Base-by-base conservation (phyloP, 2,888 invertebrate species). In the Phaonia tiefii region DNA sequence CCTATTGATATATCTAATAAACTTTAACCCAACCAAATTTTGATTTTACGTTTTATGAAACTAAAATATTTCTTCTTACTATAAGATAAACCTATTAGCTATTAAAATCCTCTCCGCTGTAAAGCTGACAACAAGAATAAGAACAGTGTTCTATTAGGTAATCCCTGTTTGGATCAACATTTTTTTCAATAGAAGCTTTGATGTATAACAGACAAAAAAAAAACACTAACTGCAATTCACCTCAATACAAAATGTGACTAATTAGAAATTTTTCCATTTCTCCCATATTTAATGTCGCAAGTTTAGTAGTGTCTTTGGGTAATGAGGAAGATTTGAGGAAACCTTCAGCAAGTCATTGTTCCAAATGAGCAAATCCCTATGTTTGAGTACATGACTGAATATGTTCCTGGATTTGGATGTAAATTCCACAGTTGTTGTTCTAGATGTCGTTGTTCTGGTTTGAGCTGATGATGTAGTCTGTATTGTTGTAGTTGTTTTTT, bases 181-280 rank as follows among this genome's bases (percentile, higher is more conserved):
- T n/a, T 63, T 37, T 39, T 37, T 39, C 63, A 39, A 63, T 63
- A 63, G 63, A 63, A 39, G 58, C 20, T 7, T 25, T 54, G 2
- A n/a, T n/a, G n/a, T 1, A 26, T 46, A 66, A 31, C 20, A 51
- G 42, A 31, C 22, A 39, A 58, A 58, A n/a, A n/a, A n/a, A n/a
- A n/a, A n/a, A n/a, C n/a, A n/a, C n/a, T n/a, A 42, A 20, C 11
- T 44, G 3, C 58, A 15, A 39, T 63, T 39, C 37, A 44, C 25
- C 31, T 15, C n/a, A n/a, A n/a, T n/a, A 22, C 46, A 79, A 63
- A 75, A 65, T 49, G 44, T 26, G 13, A 25, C 44, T 74, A 77
- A 77, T 80, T 77, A 77, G 31, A 80, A 74, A 39, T 44, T 74
- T 73, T 51, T 17, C 26, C 17, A 26, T 73, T n/a, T 13, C 31